Base-by-base conservation (phyloP, 2,797 vertebrate species). In the Muscicapa comitata region DNA sequence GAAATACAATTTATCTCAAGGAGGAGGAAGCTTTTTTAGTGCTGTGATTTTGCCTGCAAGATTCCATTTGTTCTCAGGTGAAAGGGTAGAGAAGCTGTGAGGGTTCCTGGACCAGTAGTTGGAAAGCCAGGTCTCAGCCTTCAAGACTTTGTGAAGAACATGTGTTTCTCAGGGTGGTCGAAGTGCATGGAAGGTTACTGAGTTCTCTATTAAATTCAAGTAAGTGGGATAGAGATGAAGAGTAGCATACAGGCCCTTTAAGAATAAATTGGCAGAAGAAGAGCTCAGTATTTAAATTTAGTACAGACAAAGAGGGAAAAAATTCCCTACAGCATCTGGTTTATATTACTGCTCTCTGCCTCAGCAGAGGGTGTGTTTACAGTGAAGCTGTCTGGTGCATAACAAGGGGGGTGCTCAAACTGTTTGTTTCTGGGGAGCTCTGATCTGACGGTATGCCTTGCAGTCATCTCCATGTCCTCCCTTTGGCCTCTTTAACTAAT, bases 291-390 rank as follows among this genome's bases (percentile, higher is more conserved):
- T 98, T 98, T 98, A 97, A 97, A 97, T 97, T 97, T 96, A 97
- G 97, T 96, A 93, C 96, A 94, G 92, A 91, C 29, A 26, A 95
- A 94, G 82, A 96, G 92, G 91, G 91, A 78, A 93, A 97, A 94
- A 94, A 94, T 78, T 97, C 96, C 95, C 95, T 51, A 4, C 79
- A 72, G 84, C 97, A 98, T 98, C 97, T 98, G 98, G 96, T 97
- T 98, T 97, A 13, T 95, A 94, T 98, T 98, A 98, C 38, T 95
- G 86, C 58, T 90, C 68, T 92, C 94, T 87, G 94, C 84, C 96
- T 97, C 86, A 82, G 97, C 78, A 90, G 94, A 95, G 83, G 84
- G 37, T 89, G 79, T 97, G 96, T 97, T 97, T 97, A 97, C 94
- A 95, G 81, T 95, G 96, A 94, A 96, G 65, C 80, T 93, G 88